phyloP scores from a whole-genome alignment of 2,888 invertebrate genomes.

The Melieria omissa region DNA sequence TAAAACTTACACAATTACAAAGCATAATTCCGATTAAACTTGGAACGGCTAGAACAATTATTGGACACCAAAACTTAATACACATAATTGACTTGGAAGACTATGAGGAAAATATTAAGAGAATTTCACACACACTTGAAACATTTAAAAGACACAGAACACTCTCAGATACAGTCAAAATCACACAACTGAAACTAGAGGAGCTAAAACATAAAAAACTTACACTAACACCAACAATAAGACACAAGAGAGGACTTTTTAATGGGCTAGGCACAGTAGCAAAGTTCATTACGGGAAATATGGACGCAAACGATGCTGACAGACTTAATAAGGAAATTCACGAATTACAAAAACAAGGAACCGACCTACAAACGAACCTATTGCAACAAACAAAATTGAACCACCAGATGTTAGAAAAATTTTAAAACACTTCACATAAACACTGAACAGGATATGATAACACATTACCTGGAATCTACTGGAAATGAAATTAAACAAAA shows the following conservation, averaged over 20 bases:
- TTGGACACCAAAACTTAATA: no score
- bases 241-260: constrained; percentile 33
- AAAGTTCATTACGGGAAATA: constrained; percentile 40
- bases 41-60: no score
- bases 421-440: constrained; percentile 39
- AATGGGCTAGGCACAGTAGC: constrained; percentile 34
- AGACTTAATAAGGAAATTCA: constrained; percentile 30
- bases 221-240: no score
- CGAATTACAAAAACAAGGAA: neutral
- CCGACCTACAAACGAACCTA: neutral
- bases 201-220: no score
- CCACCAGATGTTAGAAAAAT: constrained; percentile 31
- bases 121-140: no score
- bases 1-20: no score
- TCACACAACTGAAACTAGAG: no score
- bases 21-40: no score
- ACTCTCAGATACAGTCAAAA: no score
- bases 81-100: no score
- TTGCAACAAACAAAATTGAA: neutral
- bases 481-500: constrained; percentile 13
- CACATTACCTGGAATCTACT: constrained; percentile 11
- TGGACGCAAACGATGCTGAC: constrained; percentile 34
- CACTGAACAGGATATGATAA: constrained; percentile 28
- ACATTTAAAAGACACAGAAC: no score
- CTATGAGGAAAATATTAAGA: no score